These are phyloP conservation scores for Lasioglossum figueresi DNA, from an alignment of 2,888 invertebrate species.

Conservation along the genomic window DNA sequence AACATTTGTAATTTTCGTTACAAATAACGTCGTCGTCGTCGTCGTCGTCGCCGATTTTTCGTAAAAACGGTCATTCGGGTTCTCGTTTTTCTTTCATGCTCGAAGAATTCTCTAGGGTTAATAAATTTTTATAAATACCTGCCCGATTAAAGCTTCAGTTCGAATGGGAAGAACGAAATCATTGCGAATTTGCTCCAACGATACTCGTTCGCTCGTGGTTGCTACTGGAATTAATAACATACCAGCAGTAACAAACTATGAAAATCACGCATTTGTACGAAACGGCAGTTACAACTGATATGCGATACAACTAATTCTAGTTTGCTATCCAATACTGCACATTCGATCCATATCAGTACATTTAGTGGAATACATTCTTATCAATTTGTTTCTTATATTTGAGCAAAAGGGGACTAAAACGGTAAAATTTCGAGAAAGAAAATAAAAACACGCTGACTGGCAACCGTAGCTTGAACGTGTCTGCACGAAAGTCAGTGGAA, in stretches of 20 bases:
- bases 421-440: constrained; percentile 14
- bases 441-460: neutral
- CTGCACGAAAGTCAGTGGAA: constrained; percentile 20
- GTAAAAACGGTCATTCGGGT: neutral
- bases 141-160: constrained; percentile 19
- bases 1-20: constrained; percentile 2
- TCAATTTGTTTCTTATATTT: constrained; percentile 16
- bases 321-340: constrained; percentile 48
- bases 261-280: constrained; percentile 49
- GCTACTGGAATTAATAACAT: constrained; percentile 14
- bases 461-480: constrained; percentile 3
- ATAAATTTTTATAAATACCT: constrained; percentile 13
- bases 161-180: neutral
- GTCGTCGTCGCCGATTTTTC: neutral
- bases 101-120: neutral
- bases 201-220: neutral
- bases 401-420: constrained; percentile 39
- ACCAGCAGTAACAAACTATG: constrained; percentile 38
- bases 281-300: constrained; percentile 48
- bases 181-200: neutral
- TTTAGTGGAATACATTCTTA: constrained; percentile 21
- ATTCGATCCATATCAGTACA: constrained; percentile 30
- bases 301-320: constrained; percentile 49
- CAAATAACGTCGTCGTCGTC: neutral
- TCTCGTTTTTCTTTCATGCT: neutral